Base-by-base conservation (phyloP, 2,113 vertebrate genomes). In the Chamaetylas fuelleborni region DNA sequence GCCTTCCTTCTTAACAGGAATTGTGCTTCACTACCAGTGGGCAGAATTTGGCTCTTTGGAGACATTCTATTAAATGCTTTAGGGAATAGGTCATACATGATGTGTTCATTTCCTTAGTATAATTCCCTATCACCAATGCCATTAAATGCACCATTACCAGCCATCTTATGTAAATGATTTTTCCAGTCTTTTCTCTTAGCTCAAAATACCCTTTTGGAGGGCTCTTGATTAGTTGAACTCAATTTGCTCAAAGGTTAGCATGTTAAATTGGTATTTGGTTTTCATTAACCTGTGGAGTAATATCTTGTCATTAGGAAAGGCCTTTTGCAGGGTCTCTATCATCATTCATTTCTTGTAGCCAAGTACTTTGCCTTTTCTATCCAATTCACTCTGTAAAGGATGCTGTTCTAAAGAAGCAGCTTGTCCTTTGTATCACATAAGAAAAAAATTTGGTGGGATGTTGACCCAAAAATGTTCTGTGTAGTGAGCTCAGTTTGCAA, bases 231-330 rank as follows among this genome's bases (percentile, higher is more conserved):
- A 97, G 97, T 96, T 97, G 96, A 97, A 96, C 97, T 97, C 96
- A 94, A 94, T 97, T 96, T 97, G 95, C 96, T 97, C 87, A 93
- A 92, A 96, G 96, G 96, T 97, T 96, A 97, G 81, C 89, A 54
- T 94, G 97, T 97, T 97, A 96, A 96, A 96, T 96, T 97, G 95
- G 92, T 97, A 96, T 97, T 97, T 97, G 94, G 96, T 96, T 97
- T 97, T 97, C 95, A 96, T 97, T 97, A 96, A 97, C 95, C 97
- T 96, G 95, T 90, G 89, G 80, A 83, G 90, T 95, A 96, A 96
- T 97, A 96, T 86, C 93, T 94, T 96, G 94, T 96, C 95, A 93
- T 97, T 97, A 97, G 93, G 84, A 90, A 93, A 90, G 89, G 86
- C 86, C 86, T 93, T 94, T 66, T 93, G 58, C 71, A n/a, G 91